Evolutionary conservation across 2,113 vertebrate genomes (phyloP).

Genomic region (Heterochromis multidens): DNA sequence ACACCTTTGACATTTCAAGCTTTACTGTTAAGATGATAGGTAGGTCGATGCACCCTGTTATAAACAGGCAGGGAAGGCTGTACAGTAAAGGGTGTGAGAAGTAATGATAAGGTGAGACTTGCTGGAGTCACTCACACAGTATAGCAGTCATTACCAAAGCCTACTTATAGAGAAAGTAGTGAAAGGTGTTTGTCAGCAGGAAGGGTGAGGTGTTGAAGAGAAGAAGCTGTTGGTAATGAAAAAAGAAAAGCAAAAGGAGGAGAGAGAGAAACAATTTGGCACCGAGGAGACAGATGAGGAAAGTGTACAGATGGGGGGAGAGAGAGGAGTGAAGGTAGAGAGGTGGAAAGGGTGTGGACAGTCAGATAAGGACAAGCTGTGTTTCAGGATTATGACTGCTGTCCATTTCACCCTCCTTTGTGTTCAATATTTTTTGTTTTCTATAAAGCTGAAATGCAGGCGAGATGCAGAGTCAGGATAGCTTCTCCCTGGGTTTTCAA

Average conservation of each 20-base stretch:
- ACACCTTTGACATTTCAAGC: background rate
- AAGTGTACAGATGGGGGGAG: background rate
- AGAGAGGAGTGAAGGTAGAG: background rate
- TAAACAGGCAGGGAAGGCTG: background rate
- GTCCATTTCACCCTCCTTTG: background rate
- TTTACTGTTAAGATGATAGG: background rate
- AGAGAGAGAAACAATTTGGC: background rate
- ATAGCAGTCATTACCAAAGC: background rate
- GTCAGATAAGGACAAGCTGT: slow-evolving; percentile 18
- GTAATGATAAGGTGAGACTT: slow-evolving; percentile 30
- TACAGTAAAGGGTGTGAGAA: slow-evolving; percentile 25
- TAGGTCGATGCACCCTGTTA: background rate
- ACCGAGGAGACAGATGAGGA: background rate
- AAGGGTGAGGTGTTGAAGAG: background rate
- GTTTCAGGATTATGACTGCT: slow-evolving; percentile 2
- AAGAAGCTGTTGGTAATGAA: background rate
- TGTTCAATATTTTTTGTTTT: background rate
- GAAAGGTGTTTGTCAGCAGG: slow-evolving; percentile 11
- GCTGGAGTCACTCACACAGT: background rate
- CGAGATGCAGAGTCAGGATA: background rate
- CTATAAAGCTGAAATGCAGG: background rate
- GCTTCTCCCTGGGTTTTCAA: background rate
- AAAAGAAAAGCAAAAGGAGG: background rate
- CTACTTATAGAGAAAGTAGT: background rate
- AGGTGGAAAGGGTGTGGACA: slow-evolving; percentile 31